phyloP scores from a whole-genome alignment of 2,113 vertebrate species.

The Nibea coibor region DNA sequence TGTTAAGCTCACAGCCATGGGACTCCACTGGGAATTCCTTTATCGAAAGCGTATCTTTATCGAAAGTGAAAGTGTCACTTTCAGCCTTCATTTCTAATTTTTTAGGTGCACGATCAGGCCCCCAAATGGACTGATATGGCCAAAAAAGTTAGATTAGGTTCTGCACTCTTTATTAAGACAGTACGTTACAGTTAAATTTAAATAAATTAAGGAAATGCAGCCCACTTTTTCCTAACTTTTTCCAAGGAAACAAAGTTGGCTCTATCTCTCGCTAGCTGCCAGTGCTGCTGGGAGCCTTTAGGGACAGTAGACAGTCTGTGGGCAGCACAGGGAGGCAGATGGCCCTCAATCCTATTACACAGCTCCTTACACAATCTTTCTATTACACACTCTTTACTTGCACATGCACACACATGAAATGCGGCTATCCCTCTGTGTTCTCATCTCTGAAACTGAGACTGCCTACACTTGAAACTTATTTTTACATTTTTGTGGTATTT shows the following conservation, averaged over 20 bases:
- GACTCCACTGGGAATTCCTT: neutral
- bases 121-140: neutral
- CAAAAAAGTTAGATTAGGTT: neutral
- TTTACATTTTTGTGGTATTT: neutral
- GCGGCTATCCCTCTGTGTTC: neutral
- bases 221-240: constrained; percentile 33
- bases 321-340: constrained; percentile 64
- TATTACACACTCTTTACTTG: constrained; percentile 34
- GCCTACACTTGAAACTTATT: neutral
- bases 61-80: too few relatives aligned
- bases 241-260: constrained; percentile 21
- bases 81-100: neutral
- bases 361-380: constrained; percentile 55
- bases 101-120: neutral
- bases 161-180: neutral
- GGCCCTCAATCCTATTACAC: constrained; percentile 59
- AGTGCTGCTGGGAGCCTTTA: constrained; percentile 51
- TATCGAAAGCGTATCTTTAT: rapidly evolving
- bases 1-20: neutral
- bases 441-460: neutral
- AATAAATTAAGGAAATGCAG: constrained; percentile 4
- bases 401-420: constrained; percentile 5
- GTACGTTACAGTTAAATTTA: neutral
- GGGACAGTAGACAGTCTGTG: constrained; percentile 54
- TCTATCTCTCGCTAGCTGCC: constrained; percentile 19